Evolutionary conservation across 2,113 vertebrate species (phyloP), one percentile per base, ranked within the genome.

Genomic region (Charina bottae): DNA sequence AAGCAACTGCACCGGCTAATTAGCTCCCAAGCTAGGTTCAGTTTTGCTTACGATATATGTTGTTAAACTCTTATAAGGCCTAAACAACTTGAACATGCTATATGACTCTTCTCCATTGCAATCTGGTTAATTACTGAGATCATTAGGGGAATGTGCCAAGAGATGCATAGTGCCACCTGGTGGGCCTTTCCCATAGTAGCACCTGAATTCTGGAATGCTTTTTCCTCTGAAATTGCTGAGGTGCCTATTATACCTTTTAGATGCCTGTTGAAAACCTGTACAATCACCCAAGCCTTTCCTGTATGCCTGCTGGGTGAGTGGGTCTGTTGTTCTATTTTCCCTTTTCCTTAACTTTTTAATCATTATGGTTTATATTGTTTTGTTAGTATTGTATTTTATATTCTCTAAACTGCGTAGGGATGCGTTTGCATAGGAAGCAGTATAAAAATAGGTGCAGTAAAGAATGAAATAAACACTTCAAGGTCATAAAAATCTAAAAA

Each of bases 401-500:
- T 78, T 37, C 37, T 78, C 17, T 21, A 78, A 78, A 19, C 17
- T 19, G 33, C 0, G 0, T 78, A 78, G 1, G 0, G 72, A 78
- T 42, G 17, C 8, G 42, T 78, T 78, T 78, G 72, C 2, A 42
- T 42, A 42, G 72, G 72, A 42, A 78, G 33, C 17, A 78, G 33
- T 42, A 42, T 78, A 78, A 78, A 49, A 49, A 85, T 55, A 5
- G 26, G 26, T 85, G 46, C 53, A 53, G 24, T 85, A 85, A 93
- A 95, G 89, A 92, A 59, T 64, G 26, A 92, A 68, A 37, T 78
- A 94, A 33, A 89, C 23, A 93, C 90, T 94, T 92, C 93, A 95
- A 95, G 83, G 87, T 93, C 42, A 33, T 92, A 93, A 90, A 95
- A 93, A 78, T 33, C 6, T 89, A 88, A 17, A 59, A 95, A 90